Base-by-base conservation (phyloP, 2,888 invertebrate species). In the Caenorhabditis drosophilae region DNA sequence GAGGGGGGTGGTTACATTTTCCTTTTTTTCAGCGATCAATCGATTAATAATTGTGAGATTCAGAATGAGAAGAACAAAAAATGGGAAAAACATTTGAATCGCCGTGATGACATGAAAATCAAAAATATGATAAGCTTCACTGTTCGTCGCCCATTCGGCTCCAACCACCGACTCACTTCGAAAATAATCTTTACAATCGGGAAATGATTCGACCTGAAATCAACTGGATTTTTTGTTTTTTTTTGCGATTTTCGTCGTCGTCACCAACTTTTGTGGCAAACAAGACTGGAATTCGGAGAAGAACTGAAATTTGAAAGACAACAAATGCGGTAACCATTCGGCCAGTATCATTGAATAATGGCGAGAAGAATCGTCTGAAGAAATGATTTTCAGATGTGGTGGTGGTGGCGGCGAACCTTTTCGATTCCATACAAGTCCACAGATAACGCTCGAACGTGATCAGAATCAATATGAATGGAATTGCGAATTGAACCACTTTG, bases 401-500 rank as follows among this genome's bases (percentile, higher is more conserved):
- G 41, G 22, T 20, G n/a, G n/a, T n/a, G 27, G 26, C 6, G 15
- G 7, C 12, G 18, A 36, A 73, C 76, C 76, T 59, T 52, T 60
- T 71, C 16, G 63, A 55, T 40, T 73, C 72, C 4, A 53, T 48
- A 3, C 72, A 62, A 12, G 76, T 76, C 76, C 76, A 76, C 4
- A 73, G 49, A 51, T 70, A 76, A 60, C 76, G 34, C 31, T 76
- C 76, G 16, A 73, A 66, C n/a, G 76, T 76, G 12, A 74, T 74
- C 7, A 74, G 49, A 47, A 76, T 76, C 0, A 76, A 63, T 18
- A 74, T 64, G 55, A 72, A 76, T 12, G 76, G 76, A 34, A 76
- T 76, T 2, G 74, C 74, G 41, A 76, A 76, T 55, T 76, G 76
- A 15, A 74, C 73, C 27, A 74, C 74, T 56, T 72, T 70, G 12